phyloP scores from a whole-genome alignment of 2,797 vertebrate species.

The Heliangelus exortis region DNA sequence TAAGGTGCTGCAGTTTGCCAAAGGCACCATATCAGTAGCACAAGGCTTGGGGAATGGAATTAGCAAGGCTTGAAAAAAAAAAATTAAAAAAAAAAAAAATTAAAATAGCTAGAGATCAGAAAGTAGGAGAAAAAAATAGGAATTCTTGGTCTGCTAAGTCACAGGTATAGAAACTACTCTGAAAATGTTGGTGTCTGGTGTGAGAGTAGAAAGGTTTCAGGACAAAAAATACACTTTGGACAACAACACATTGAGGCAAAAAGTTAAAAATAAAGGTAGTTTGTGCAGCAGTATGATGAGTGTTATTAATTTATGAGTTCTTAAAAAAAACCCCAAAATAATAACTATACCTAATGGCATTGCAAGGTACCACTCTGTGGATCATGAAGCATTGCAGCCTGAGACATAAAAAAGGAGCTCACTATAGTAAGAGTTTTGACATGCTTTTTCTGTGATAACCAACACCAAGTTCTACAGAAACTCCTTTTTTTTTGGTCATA shows the following conservation, averaged over 20 bases:
- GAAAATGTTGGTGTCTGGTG: background rate
- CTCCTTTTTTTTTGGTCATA: background rate
- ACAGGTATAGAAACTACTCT: background rate
- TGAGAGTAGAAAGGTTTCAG: background rate
- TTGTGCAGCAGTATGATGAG: background rate
- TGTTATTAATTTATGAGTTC: background rate
- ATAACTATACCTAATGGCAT: background rate
- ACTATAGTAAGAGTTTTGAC: background rate
- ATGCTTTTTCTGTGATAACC: background rate
- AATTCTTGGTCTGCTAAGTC: background rate
- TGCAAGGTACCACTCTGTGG: accelerated
- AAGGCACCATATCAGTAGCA: background rate
- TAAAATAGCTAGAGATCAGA: background rate
- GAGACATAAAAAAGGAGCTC: background rate
- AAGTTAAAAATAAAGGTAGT: background rate
- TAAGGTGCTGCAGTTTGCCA: background rate
- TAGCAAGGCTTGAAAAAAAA: background rate
- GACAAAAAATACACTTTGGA: background rate
- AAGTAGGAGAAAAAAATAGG: background rate
- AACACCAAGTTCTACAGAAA: background rate
- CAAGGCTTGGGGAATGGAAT: background rate
- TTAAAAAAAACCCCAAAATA: background rate
- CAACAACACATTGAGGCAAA: background rate
- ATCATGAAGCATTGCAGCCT: background rate
- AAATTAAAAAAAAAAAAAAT: background rate